Conservation (phyloP, 2,113 vertebrate genomes). For the Sus scrofa region DNA sequence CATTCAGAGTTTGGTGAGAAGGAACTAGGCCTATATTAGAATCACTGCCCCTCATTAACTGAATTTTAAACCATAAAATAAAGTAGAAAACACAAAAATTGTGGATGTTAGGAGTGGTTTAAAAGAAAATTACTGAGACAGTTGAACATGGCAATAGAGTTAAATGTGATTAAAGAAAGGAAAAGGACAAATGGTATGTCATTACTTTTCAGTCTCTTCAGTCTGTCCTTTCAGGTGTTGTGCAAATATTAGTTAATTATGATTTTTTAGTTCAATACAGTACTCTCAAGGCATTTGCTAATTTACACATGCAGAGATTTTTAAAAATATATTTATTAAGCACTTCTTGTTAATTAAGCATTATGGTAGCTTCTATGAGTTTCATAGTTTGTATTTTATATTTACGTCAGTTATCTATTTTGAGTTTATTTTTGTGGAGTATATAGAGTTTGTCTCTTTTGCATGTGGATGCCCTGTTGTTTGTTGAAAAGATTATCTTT, state of each 20-base stretch:
- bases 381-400: neutral
- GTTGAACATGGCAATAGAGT: neutral
- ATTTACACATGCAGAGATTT: neutral
- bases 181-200: neutral
- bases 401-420: neutral
- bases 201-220: neutral
- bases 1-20: neutral
- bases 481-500: constrained; percentile 16
- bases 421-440: neutral
- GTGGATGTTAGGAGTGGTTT: neutral
- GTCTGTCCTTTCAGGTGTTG: neutral
- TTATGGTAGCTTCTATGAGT: neutral
- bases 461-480: neutral
- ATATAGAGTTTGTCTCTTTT: neutral
- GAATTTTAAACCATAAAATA: neutral
- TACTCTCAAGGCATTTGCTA: neutral
- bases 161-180: neutral
- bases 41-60: neutral
- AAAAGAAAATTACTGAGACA: neutral
- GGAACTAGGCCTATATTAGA: neutral
- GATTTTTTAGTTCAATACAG: neutral
- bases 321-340: neutral
- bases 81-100: neutral
- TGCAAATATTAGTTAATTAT: neutral
- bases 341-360: neutral